Conservation (phyloP, 2,113 vertebrate species). For the Hemiprocne comata region DNA sequence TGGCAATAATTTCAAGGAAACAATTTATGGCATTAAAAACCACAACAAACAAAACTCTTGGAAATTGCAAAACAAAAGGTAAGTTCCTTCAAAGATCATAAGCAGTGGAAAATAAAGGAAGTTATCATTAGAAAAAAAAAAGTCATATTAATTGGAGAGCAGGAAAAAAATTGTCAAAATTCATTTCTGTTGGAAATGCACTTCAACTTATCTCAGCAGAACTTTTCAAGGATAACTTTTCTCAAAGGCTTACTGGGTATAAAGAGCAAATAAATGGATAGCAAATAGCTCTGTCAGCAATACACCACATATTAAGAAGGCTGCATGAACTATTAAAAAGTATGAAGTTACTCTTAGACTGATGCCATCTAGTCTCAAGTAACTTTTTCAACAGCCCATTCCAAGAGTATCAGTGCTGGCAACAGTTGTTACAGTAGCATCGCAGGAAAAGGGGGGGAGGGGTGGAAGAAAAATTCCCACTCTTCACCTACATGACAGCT, state of each 20-base stretch:
- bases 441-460: not conserved
- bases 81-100: not conserved
- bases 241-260: not conserved
- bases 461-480: not conserved
- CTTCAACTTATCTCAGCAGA: not conserved
- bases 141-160: not conserved
- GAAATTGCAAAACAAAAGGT: not conserved
- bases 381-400: not conserved
- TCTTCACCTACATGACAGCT: not conserved
- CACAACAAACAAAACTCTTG: not conserved
- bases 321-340: not conserved
- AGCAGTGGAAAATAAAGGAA: not conserved
- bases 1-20: not conserved
- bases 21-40: not conserved
- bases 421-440: not conserved
- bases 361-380: not conserved
- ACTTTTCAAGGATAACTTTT: not conserved
- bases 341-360: not conserved
- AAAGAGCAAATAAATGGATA: not conserved
- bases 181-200: not conserved
- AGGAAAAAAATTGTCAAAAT: not conserved
- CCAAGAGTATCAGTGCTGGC: not conserved
- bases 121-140: not conserved
- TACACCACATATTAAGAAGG: not conserved
- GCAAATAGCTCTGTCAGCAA: not conserved